Evolutionary conservation across 1,140 invertebrate genomes (phyloP), one percentile per base, ranked within the genome.

Genomic region (Musca vetustissima): DNA sequence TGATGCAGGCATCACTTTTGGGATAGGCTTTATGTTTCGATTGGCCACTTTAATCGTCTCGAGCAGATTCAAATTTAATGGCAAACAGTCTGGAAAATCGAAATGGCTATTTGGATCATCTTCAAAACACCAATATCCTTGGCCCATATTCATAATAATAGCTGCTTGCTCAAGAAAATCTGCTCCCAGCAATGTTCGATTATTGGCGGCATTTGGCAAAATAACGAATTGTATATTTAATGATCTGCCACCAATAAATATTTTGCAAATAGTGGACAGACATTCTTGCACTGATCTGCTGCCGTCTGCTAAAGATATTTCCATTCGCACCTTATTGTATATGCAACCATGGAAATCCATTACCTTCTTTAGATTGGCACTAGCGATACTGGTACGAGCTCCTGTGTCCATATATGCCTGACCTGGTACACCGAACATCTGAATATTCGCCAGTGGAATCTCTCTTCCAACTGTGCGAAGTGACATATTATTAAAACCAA

Each of bases 81-180:
- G 49, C n/a, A 17, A 61, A n/a, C 15, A 28, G 3, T 21, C 22
- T 2, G 7, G 13, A 14, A 32, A 67, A 19, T 36, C 6, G 22
- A 67, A 69, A 24, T 52, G 24, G 11, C 50, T 53, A 17, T 8
- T 22, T 13, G 47, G 67, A 64, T 64, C 24, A 13, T 69, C 67
- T 17, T 49, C 22, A 50, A 64, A 71, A 59, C 32, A 59, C 70
- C 70, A 71, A 9, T 9, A 15, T 15, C 64, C 19, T 52, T 69
- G 61, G 24, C 24, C 61, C 15, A 68, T 14, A 47, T 71, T 32
- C 15, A 71, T 14, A 9, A 71, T 28, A 14, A 72, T 55, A 11
- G 61, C 68, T 7, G 48, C n/a, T 19, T 66, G 21, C 67, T 65
- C 48, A 14, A 71, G 1, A 50, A 72, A 72, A 64, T 70, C 68